phyloP scores from a whole-genome alignment of 2,888 invertebrate genomes.

The Orchesella flavescens region DNA sequence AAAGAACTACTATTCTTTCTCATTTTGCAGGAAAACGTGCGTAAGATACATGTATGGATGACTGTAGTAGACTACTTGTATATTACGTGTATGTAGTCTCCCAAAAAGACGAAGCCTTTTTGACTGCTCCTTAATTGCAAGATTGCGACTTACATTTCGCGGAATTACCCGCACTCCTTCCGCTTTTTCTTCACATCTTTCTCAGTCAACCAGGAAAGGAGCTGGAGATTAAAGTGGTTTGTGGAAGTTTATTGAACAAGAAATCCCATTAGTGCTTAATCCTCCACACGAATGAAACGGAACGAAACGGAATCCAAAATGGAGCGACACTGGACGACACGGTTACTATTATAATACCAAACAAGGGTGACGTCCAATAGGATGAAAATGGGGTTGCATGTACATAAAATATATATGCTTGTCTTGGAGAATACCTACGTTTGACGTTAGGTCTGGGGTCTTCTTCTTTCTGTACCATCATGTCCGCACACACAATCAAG shows the following conservation, averaged over 20 bases:
- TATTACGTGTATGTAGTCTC: neutral
- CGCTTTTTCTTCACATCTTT: constrained; percentile 32
- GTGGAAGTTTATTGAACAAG: constrained; percentile 61
- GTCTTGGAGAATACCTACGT: neutral
- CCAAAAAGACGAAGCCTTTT: too few relatives aligned
- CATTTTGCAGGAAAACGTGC: neutral
- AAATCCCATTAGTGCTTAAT: constrained; percentile 62
- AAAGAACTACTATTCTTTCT: neutral
- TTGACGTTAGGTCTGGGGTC: too few relatives aligned
- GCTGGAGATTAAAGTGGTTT: constrained; percentile 60
- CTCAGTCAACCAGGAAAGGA: constrained; percentile 35
- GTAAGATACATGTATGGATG: neutral
- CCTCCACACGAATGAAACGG: constrained; percentile 57
- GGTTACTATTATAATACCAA: constrained; percentile 3
- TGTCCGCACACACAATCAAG: too few relatives aligned
- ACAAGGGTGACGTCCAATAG: neutral
- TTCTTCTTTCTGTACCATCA: too few relatives aligned
- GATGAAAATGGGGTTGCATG: neutral
- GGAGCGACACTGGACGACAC: constrained; percentile 1
- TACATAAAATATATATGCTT: neutral
- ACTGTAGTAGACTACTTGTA: too few relatives aligned
- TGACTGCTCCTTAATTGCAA: constrained; percentile 41
- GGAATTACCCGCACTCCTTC: constrained; percentile 40
- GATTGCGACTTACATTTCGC: constrained; percentile 50
- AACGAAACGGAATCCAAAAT: constrained; percentile 54